phyloP scores from a whole-genome alignment of 2,888 invertebrate genomes.

The Synanthedon andrenaeformis region DNA sequence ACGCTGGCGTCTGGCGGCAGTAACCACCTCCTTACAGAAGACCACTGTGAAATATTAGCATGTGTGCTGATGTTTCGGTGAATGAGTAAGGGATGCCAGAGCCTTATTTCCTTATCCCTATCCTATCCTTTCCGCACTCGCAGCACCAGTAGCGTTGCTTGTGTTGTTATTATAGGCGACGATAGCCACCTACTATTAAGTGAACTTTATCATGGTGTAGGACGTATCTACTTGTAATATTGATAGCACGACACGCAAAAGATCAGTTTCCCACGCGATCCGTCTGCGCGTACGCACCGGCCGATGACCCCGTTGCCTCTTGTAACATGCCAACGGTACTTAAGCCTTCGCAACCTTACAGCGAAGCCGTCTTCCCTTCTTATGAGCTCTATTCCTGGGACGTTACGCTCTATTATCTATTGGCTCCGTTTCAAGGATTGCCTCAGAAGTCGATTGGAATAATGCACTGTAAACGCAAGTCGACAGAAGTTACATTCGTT shows the following conservation, averaged over 20 bases:
- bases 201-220: too few species aligned
- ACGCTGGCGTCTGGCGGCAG: too few species aligned
- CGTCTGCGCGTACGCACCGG: constrained; percentile 34
- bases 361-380: not conserved
- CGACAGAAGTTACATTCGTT: not conserved
- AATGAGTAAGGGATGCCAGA: too few species aligned
- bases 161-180: too few species aligned
- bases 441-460: not conserved
- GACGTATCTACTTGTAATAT: too few species aligned
- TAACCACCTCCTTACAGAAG: too few species aligned
- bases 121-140: too few species aligned
- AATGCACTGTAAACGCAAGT: not conserved
- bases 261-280: constrained; percentile 36
- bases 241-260: constrained; percentile 10
- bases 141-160: too few species aligned
- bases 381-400: not conserved
- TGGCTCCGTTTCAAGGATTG: not conserved
- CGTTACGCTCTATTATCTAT: not conserved
- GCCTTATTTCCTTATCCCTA: too few species aligned
- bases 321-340: constrained; percentile 44
- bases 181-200: too few species aligned
- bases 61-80: too few species aligned
- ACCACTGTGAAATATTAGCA: too few species aligned
- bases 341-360: constrained; percentile 33
- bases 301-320: constrained; percentile 29